Percentiles rank a stretch among this genome's conserved stretches.
phyloP scores from a whole-genome alignment of 2,888 invertebrate genomes.

The Drosophila antonietae region DNA sequence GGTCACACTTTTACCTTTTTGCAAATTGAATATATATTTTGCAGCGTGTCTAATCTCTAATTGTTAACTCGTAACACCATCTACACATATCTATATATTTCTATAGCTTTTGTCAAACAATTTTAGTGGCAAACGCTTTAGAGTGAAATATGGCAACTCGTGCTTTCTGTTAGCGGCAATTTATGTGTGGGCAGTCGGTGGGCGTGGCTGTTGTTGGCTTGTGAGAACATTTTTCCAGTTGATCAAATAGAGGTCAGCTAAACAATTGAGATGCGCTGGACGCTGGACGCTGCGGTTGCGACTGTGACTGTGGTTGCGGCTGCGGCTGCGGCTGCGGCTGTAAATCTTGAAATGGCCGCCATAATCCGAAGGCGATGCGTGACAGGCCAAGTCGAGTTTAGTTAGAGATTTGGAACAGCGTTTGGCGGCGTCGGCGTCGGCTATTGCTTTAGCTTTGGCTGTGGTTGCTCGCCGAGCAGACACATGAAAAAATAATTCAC shows the following conservation, averaged over 20 bases:
- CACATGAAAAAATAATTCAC: slow-evolving; percentile 81
- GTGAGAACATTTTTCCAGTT: slow-evolving; percentile 17
- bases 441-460: background rate
- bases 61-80: slow-evolving; percentile 1
- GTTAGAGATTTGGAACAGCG: slow-evolving; percentile 30
- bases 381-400: background rate
- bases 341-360: slow-evolving; percentile 25
- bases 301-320: too few species aligned
- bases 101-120: slow-evolving; percentile 4
- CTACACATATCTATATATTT: background rate
- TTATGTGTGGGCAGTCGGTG: slow-evolving; percentile 8
- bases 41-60: background rate
- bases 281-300: background rate
- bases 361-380: slow-evolving; percentile 26
- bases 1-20: slow-evolving; percentile 8
- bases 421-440: slow-evolving; percentile 7
- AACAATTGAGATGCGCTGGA: slow-evolving; percentile 25
- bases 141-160: slow-evolving; percentile 5
- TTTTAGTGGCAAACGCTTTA: slow-evolving; percentile 4
- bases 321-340: background rate
- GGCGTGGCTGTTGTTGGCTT: slow-evolving; percentile 8
- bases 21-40: slow-evolving; percentile 3
- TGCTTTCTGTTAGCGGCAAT: slow-evolving; percentile 4
- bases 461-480: background rate
- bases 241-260: slow-evolving; percentile 29